Conservation (phyloP, 2,888 invertebrate genomes). For the Oxycera nigricornis region DNA sequence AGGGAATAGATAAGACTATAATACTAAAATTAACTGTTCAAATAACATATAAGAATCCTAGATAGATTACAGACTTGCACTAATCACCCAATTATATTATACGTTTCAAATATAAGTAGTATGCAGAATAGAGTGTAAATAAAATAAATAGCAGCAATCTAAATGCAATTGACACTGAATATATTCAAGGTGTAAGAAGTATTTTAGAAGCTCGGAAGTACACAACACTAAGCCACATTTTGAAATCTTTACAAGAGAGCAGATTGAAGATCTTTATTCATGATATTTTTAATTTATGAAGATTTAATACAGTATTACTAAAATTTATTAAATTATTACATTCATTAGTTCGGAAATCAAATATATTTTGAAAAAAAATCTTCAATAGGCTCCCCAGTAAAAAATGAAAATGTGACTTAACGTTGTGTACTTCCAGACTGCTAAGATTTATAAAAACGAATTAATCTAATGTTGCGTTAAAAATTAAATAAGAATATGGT, state of each 20-base stretch:
- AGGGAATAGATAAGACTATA: background rate
- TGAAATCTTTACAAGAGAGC: no score
- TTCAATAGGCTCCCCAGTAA: no score
- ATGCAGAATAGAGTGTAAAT: constrained; percentile 9
- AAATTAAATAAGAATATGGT: constrained; percentile 19
- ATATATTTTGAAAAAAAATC: no score
- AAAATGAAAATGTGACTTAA: constrained; percentile 16
- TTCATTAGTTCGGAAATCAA: no score
- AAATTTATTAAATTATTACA: no score
- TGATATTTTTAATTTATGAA: no score
- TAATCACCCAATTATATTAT: constrained; percentile 28
- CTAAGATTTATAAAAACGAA: no score
- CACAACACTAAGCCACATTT: no score
- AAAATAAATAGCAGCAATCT: constrained; percentile 24
- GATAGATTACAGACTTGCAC: constrained; percentile 16
- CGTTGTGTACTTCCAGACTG: no score
- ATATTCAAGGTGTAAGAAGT: background rate
- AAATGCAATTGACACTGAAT: constrained; percentile 34
- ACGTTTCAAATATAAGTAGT: background rate
- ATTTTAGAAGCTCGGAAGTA: constrained; percentile 20
- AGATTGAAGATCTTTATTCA: no score
- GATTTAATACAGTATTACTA: no score
- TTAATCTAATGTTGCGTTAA: constrained; percentile 31
- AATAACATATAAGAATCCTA: background rate
- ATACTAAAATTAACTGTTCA: background rate